Evolutionary conservation across 2,888 invertebrate species (phyloP), one percentile per base, ranked within the genome.

Genomic region (Cryptus armator): DNA sequence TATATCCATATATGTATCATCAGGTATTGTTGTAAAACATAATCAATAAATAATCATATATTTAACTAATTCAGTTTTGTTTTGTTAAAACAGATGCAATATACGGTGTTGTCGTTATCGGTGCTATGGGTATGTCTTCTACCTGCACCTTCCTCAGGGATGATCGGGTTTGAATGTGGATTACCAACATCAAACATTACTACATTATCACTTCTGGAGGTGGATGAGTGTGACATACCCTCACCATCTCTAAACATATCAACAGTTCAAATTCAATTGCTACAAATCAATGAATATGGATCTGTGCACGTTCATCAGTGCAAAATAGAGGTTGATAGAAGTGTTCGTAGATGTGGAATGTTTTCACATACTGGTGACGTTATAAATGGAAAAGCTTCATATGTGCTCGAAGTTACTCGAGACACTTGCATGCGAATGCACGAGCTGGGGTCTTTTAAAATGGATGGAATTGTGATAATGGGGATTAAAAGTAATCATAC

Each of bases 351-450:
- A 43, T 79, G 79, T 43, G 59, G 62, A 7, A 79, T 79, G 70
- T 71, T 79, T 14, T 79, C 71, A 10, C 64, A 71, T 43, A 71
- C 19, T 2, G 72, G 80, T 51, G 56, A 37, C 43, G 72, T 70
- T 5, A 14, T 12, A 6, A 79, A 70, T 14, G 78, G 62, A 64
- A 79, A 79, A n/a, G 62, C 59, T 0, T 72, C 71, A 0, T 80
- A 71, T n/a, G 29, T 80, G 9, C 24, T 16, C 1, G 67, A 77
- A 12, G 29, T 77, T 12, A 29, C 67, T 6, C 37, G 67, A 44
- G 67, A 77, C 7, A 4, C 24, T 24, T 24, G 24, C 3, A 24
- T 24, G 24, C 24, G 24, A 24, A 24, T 24, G 24, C 24, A 24
- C 3, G 24, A 24, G 24, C 24, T 3, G 1, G 24, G 24, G 3